Base-by-base conservation (phyloP, 2,113 vertebrate species). In the Colossoma macropomum region DNA sequence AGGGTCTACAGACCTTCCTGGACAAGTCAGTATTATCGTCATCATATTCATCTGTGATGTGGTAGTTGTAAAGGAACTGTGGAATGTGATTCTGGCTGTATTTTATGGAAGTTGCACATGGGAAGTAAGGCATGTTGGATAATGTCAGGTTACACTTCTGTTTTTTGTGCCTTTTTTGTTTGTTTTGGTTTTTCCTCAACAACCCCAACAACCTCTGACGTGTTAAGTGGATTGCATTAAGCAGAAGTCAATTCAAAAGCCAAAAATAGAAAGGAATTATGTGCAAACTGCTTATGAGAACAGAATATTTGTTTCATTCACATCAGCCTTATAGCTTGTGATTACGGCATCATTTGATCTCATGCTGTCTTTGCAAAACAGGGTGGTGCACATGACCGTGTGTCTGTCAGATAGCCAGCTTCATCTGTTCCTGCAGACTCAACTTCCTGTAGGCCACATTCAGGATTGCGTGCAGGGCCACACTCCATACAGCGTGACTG, bases 391-490 rank as follows among this genome's bases (percentile, higher is more conserved):
- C 94, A 97, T 95, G 73, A 97, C 96, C 0, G 96, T 99, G 1
- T 96, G 97, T 15, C 94, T 99, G 83, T 99, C 97, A 0, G 98
- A 99, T 94, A 99, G 97, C 91, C 97, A 96, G 83, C 92, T 99
- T 68, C 98, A 99, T 92, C 96, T 99, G 52, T 99, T 99, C 92
- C 94, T 99, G 89, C 98, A 99, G 95, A 99, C 96, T 45, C 97
- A 98, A 91, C 96, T 99, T 84, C 94, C 97, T 0, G 88, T 97
- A 0, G 91, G 95, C 0, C 96, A 98, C 94, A 99, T 99, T 32
- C 94, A 94, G 91, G 95, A 96, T 12, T 98, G 97, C 0, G 96
- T 98, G 32, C 96, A 96, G 70, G 98, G 98, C 80, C 96, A 88
- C 85, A 96, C 96, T 12, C 77, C 96, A 0, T 93, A 93, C 93